Evolutionary conservation across 2,113 vertebrate species (phyloP).

Genomic region (Nothocercus nigrocapillus): DNA sequence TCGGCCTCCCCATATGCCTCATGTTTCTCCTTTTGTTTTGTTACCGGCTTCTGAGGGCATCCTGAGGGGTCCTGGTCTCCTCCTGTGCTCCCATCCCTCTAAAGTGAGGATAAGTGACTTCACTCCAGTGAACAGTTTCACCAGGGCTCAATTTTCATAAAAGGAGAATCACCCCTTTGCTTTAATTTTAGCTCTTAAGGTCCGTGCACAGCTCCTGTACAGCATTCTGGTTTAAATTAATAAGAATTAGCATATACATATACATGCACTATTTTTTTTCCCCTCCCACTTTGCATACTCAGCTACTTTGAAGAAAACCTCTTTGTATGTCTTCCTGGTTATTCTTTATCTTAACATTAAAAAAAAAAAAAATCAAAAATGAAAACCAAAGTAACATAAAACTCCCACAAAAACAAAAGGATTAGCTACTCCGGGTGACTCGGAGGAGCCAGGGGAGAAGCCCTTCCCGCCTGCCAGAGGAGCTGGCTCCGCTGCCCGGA

Average conservation of each 20-base stretch:
- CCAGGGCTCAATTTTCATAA: background rate
- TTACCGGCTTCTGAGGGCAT: background rate
- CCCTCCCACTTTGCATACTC: background rate
- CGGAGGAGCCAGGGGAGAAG: constrained; percentile 9
- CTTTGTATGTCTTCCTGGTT: constrained; percentile 26
- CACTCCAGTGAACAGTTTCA: background rate
- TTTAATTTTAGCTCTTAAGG: constrained; percentile 57
- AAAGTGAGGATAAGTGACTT: background rate
- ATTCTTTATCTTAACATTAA: background rate
- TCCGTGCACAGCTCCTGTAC: background rate
- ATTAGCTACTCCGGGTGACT: background rate
- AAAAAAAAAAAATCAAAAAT: background rate
- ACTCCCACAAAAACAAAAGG: constrained; percentile 18
- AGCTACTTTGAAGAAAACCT: constrained; percentile 59
- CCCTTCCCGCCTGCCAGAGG: background rate
- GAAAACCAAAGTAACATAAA: background rate
- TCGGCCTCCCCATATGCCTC: background rate
- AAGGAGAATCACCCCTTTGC: background rate
- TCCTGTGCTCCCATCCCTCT: background rate
- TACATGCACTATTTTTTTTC: background rate
- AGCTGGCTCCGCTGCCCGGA: background rate
- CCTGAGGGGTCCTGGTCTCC: background rate
- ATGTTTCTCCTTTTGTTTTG: constrained; percentile 40
- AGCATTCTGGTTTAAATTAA: constrained; percentile 59
- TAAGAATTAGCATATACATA: constrained; percentile 58